Base-by-base conservation (phyloP, 2,113 vertebrate species). In the Brachyistius frenatus region DNA sequence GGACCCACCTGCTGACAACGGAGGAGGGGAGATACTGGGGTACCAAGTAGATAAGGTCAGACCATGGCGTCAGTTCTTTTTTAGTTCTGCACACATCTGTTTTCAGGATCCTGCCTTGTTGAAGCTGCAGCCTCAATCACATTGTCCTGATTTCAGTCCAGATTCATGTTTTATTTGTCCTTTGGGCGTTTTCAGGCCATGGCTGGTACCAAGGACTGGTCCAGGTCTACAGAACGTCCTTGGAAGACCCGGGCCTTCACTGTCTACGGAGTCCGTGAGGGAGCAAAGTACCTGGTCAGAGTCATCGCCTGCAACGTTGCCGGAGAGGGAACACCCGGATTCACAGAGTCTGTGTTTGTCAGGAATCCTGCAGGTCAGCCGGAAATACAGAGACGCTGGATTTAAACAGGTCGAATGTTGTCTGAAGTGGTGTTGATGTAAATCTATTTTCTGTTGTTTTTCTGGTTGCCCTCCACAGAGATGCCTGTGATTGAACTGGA, bases 31-130 rank as follows among this genome's bases (percentile, higher is more conserved):
- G 16, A 96, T 99, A 83, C 89, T 93, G 56, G 98, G 98, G 74
- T 99, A 99, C 88, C 96, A 96, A 2, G 96, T 99, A n/a, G 97
- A 99, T 83, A 99, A 99, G 91, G 92, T 93, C 46, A 76, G 81
- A 60, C 5, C 8, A 62, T 23, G 23, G 23, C 23, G 23, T 23
- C 23, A 23, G 23, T 23, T 23, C 23, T 23, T 23, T 23, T n/a
- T 57, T 63, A 56, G 5, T 35, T 63, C 58, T 58, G 13, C 2
- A 50, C 1, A 47, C 5, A 5, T 58, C 35, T 37, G 8, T 9
- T 72, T 75, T 63, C 16, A 5, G 47, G 14, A 23, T n/a, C 5
- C 50, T 67, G 49, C 6, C 0, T 44, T 14, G 9, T 3, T 56
- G 23, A 41, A 55, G 32, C 32, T 56, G n/a, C 52, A 63, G 4